Base-by-base conservation (phyloP, 2,888 invertebrate genomes). In the Callimorpha dominula region DNA sequence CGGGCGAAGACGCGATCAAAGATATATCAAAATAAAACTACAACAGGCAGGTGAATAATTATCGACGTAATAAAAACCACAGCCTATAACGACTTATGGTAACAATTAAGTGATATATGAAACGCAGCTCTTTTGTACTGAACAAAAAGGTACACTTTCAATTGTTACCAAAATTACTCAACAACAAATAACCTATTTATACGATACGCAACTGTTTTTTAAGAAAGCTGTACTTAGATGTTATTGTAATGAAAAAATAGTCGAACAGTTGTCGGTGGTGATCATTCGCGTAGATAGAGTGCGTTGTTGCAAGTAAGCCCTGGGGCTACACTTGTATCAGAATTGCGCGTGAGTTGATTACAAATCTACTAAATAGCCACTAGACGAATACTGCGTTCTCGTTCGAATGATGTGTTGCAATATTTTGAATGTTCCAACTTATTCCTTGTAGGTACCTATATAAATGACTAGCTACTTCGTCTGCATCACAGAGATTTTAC, bases 151-250 rank as follows among this genome's bases (percentile, higher is more conserved):
- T 83, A 84, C 84, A 89, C 92, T 92, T 91, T 91, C 91, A 88
- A 90, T 89, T 88, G 87, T 88, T 84, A 82, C 80, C 77, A 73
- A 67, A 74, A 85, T 93, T 91, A 89, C 88, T 89, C 86, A 94
- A 94, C 83, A 89, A 65, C 78, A 86, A 94, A 94, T 83, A 89
- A 67, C 78, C 88, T 89, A 93, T 92, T 31, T 94, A 92, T 90
- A 88, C 86, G 83, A 87, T 89, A 92, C 90, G 92, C 90, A 91
- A 91, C 90, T 86, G 88, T 88, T 90, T 86, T 86, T 85, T 88
- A 83, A 81, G 84, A 85, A 86, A 88, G 89, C 87, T 92, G 92
- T 91, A 91, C 90, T 91, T 87, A 89, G 91, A 91, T 89, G 91
- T 84, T 86, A 82, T 87, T 82, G 87, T 89, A 88, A 86, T 88